phyloP scores from a whole-genome alignment of 2,797 vertebrate genomes.

The Otus scops region DNA sequence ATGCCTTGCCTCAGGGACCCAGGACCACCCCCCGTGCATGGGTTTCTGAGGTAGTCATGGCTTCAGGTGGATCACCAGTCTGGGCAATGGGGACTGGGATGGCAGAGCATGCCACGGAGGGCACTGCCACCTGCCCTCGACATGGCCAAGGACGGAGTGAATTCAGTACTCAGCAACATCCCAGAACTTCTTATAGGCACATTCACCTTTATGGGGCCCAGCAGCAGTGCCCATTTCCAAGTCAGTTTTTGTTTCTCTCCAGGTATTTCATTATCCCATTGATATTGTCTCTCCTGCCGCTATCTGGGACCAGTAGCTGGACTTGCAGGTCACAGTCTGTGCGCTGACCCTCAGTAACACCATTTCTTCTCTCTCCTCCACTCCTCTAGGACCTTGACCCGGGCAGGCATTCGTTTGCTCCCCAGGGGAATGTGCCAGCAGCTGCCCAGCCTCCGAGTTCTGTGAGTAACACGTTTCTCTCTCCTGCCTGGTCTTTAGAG shows the following conservation, averaged over 20 bases:
- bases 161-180: neutral
- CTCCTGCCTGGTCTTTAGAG: neutral
- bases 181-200: neutral
- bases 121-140: neutral
- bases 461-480: conserved; percentile 80
- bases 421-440: conserved; percentile 90
- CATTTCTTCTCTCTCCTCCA: conserved; percentile 4
- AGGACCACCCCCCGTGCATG: accelerated
- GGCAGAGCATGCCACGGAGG: neutral
- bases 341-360: conserved; percentile 57
- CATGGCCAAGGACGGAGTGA: neutral
- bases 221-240: neutral
- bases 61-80: neutral
- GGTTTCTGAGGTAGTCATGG: neutral
- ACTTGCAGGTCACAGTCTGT: neutral
- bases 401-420: conserved; percentile 86
- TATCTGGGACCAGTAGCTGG: neutral
- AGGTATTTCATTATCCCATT: neutral
- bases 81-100: neutral
- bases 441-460: conserved; percentile 87
- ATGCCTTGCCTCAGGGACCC: neutral
- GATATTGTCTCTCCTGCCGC: neutral
- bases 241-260: neutral
- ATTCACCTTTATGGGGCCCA: neutral
- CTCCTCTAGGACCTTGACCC: conserved; percentile 86